Evolutionary conservation across 1,140 invertebrate genomes (phyloP).

Genomic region (Papilio polyxenes): DNA sequence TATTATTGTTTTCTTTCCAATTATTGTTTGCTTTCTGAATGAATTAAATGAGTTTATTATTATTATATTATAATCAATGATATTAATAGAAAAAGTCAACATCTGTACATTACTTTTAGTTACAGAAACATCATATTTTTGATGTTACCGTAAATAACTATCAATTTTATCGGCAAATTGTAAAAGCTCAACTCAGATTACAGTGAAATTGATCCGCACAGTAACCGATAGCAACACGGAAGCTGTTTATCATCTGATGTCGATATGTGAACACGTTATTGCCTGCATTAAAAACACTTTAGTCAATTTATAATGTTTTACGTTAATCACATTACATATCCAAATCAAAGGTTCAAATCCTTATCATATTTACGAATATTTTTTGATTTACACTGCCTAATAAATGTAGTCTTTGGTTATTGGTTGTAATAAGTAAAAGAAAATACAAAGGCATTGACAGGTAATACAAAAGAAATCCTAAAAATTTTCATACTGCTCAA

Average conservation of each 20-base stretch:
- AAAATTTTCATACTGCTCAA: background rate
- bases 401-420: too few species aligned
- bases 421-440: too few species aligned
- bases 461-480: background rate
- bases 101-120: background rate
- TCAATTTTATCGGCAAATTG: slow-evolving; percentile 21
- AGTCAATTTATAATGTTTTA: background rate
- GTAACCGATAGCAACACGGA: background rate
- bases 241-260: slow-evolving; percentile 17
- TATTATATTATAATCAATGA: too few species aligned
- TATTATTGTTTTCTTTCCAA: too few species aligned
- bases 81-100: background rate
- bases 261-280: background rate
- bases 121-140: background rate
- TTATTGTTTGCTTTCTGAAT: too few species aligned
- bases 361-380: too few species aligned
- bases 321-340: background rate
- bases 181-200: slow-evolving; percentile 4
- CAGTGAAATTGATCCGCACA: slow-evolving; percentile 17
- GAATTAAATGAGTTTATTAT: too few species aligned
- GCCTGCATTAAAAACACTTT: slow-evolving; percentile 3
- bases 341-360: background rate
- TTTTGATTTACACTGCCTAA: too few species aligned
- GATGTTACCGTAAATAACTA: background rate
- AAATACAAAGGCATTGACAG: too few species aligned